Percentiles rank a stretch among this genome's conserved stretches.
phyloP scores from a whole-genome alignment of 2,888 invertebrate genomes.

The Cryptus viduatorius region DNA sequence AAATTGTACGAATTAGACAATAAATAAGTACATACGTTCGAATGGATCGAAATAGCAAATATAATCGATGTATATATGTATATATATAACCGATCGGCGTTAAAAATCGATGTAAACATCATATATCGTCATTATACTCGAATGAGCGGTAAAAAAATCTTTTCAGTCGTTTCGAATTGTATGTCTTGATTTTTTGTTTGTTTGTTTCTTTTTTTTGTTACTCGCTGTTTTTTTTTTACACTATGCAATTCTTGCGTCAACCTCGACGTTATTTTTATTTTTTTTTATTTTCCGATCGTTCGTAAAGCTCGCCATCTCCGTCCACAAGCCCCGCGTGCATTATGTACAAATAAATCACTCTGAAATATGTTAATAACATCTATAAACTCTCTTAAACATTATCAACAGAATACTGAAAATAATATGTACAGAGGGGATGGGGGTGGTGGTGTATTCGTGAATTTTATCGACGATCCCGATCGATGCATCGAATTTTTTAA shows the following conservation, averaged over 20 bases:
- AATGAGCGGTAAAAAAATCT: slow-evolving; percentile 64
- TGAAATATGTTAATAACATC: slow-evolving; percentile 75
- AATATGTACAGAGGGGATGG: slow-evolving; percentile 71
- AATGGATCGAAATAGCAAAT: slow-evolving; percentile 59
- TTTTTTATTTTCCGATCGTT: slow-evolving; percentile 49
- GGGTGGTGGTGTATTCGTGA: slow-evolving; percentile 27
- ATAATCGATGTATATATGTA: slow-evolving; percentile 47
- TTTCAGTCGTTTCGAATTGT: slow-evolving; percentile 65
- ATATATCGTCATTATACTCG: slow-evolving; percentile 47
- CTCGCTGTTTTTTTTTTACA: slow-evolving; percentile 35
- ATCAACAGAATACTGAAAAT: slow-evolving; percentile 76
- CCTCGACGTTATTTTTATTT: slow-evolving; percentile 42
- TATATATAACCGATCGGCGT: slow-evolving; percentile 40
- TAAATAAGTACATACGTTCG: slow-evolving; percentile 64
- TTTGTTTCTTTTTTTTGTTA: slow-evolving; percentile 51
- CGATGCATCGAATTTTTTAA: slow-evolving; percentile 45
- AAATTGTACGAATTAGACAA: slow-evolving; percentile 59
- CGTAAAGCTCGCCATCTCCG: slow-evolving; percentile 30
- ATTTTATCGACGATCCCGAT: slow-evolving; percentile 51
- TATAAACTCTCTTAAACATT: slow-evolving; percentile 76
- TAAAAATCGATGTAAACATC: slow-evolving; percentile 58
- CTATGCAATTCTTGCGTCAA: slow-evolving; percentile 24
- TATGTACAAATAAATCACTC: slow-evolving; percentile 75
- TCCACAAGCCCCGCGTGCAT: slow-evolving; percentile 61
- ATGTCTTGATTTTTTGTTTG: slow-evolving; percentile 55